Conservation (phyloP, 2,888 invertebrate species). For the Ferrisia virgata region DNA sequence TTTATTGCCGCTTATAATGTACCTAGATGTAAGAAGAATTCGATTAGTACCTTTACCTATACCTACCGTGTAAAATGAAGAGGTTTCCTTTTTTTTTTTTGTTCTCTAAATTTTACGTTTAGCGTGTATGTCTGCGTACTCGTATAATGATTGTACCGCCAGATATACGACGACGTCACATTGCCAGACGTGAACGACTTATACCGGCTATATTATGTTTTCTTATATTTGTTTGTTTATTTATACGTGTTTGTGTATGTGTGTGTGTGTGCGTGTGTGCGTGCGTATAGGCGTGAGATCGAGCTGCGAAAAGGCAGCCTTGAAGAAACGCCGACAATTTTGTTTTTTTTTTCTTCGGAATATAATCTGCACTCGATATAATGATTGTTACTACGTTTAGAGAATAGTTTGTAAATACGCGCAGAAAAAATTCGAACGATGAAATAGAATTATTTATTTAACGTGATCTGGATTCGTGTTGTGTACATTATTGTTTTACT, state of each 20-base stretch:
- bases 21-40: background rate
- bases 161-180: background rate
- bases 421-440: background rate
- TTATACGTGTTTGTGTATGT: too few species aligned
- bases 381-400: background rate
- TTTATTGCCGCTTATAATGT: conserved; percentile 27
- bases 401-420: conserved; percentile 6
- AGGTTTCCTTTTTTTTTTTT: background rate
- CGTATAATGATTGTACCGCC: background rate
- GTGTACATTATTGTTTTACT: background rate
- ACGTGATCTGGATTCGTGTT: background rate
- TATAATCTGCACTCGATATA: background rate
- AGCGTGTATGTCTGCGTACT: background rate
- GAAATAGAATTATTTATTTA: background rate
- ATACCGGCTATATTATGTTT: too few species aligned
- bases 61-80: background rate
- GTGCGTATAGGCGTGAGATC: background rate
- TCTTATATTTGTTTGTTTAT: too few species aligned
- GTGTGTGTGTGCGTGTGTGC: too few species aligned
- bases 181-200: background rate
- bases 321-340: background rate
- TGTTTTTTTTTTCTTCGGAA: background rate
- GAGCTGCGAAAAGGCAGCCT: background rate
- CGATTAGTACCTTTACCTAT: too few species aligned
- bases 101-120: background rate